Evolutionary conservation across 1,140 invertebrate genomes (phyloP).

Genomic region (Tribolium madens): DNA sequence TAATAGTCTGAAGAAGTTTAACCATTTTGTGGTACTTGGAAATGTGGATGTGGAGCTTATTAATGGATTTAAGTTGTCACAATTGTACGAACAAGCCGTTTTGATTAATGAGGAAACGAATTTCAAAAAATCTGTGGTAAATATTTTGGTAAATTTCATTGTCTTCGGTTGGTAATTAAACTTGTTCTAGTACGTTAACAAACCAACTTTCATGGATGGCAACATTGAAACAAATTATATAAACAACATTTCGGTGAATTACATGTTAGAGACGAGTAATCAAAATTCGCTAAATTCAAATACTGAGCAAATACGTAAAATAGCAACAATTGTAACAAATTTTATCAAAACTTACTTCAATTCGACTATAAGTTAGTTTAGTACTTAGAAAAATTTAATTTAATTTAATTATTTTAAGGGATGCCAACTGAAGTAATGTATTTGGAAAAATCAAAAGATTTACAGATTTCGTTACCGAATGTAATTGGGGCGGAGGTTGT

Average conservation of each 20-base stretch:
- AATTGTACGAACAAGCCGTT: slow-evolving; percentile 54
- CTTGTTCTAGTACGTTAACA: slow-evolving; percentile 48
- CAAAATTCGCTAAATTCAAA: slow-evolving; percentile 28
- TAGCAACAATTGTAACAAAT: neutral
- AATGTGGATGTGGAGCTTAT: slow-evolving; percentile 54
- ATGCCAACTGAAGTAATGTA: slow-evolving; percentile 60
- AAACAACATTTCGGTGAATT: slow-evolving; percentile 48
- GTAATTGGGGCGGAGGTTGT: slow-evolving; percentile 51
- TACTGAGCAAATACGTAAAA: slow-evolving; percentile 1
- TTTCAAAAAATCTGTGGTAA: slow-evolving; percentile 55
- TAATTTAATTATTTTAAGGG: slow-evolving; percentile 48
- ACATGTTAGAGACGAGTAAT: slow-evolving; percentile 40
- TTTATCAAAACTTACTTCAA: neutral
- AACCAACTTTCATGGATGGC: slow-evolving; percentile 47
- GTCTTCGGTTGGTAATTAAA: neutral
- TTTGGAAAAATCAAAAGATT: slow-evolving; percentile 57
- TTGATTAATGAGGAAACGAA: slow-evolving; percentile 38
- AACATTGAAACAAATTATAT: slow-evolving; percentile 54
- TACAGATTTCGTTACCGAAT: slow-evolving; percentile 55
- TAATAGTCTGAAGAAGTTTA: slow-evolving; percentile 53
- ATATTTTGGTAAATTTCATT: no score
- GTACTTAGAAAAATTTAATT: neutral
- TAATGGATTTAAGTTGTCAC: slow-evolving; percentile 56
- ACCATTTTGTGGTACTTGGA: slow-evolving; percentile 53
- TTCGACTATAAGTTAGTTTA: neutral